These are phyloP conservation scores for Magallana ariakensis DNA, from an alignment of 1,140 invertebrate genomes.

Conservation along the genomic window DNA sequence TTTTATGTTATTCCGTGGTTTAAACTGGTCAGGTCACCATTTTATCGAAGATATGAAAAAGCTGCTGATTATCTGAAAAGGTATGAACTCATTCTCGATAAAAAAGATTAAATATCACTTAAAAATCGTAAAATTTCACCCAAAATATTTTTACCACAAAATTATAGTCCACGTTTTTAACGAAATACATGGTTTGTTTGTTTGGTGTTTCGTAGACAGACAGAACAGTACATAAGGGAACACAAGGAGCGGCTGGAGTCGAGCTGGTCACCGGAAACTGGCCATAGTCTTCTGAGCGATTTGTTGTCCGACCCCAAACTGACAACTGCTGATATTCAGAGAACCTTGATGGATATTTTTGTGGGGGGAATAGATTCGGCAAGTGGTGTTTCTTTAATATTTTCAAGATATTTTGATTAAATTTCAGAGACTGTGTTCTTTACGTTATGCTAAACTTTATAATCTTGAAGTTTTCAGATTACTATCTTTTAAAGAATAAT, in stretches of 20 bases:
- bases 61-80: conserved; percentile 28
- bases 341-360: conserved; percentile 40
- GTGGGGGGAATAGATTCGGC: conserved; percentile 47
- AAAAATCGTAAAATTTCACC: background rate
- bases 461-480: too few species aligned
- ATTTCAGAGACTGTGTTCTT: too few species aligned
- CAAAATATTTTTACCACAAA: too few species aligned
- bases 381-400: conserved; percentile 19
- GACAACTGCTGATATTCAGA: conserved; percentile 3
- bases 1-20: conserved; percentile 33
- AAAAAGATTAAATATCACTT: background rate
- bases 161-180: background rate
- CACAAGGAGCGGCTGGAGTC: background rate
- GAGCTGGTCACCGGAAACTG: too few species aligned
- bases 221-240: background rate
- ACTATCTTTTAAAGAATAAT: too few species aligned
- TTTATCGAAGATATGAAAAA: conserved; percentile 27
- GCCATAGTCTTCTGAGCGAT: conserved; percentile 29
- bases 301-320: background rate
- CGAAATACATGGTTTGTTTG: background rate
- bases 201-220: background rate
- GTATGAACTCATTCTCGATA: background rate
- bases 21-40: conserved; percentile 18
- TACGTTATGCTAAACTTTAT: too few species aligned
- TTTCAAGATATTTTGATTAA: too few species aligned